Percentiles rank a stretch among this genome's conserved stretches.
Evolutionary conservation across 2,797 vertebrate species (phyloP).

Genomic region (Acanthurus tractus): DNA sequence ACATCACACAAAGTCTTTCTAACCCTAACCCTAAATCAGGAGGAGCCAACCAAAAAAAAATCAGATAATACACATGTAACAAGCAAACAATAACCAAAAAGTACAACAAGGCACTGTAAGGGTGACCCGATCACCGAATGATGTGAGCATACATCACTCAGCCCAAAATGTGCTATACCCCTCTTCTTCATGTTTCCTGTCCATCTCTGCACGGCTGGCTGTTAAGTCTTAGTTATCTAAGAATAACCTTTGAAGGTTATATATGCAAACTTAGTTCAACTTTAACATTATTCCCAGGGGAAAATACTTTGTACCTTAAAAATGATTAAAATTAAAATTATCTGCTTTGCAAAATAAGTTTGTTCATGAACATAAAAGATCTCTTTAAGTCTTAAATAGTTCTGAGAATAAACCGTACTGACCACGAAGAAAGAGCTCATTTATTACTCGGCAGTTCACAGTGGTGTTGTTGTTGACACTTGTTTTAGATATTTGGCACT

Average conservation of each 20-base stretch:
- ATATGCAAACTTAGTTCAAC: constrained; percentile 2
- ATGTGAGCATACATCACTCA: too few species aligned
- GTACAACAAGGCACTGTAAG: too few species aligned
- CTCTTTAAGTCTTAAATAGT: constrained; percentile 64
- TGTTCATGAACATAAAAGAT: constrained; percentile 66
- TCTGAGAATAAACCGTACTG: constrained; percentile 56
- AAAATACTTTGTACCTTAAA: constrained; percentile 47
- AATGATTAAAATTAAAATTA: constrained; percentile 51
- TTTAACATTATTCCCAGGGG: constrained; percentile 55
- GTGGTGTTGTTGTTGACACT: constrained; percentile 73
- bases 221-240: background rate
- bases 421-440: constrained; percentile 73
- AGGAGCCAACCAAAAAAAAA: background rate
- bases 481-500: constrained; percentile 65
- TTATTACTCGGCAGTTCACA: constrained; percentile 68
- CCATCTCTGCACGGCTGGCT: background rate
- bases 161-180: background rate
- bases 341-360: constrained; percentile 62
- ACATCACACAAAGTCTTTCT: too few species aligned
- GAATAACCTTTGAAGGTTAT: too few species aligned
- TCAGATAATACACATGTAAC: background rate
- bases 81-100: too few species aligned
- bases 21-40: too few species aligned
- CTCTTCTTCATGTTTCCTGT: background rate
- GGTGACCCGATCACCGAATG: too few species aligned